Evolutionary conservation across 1,140 invertebrate species (phyloP), one percentile per base, ranked within the genome.

Genomic region (Ectropis grisescens): DNA sequence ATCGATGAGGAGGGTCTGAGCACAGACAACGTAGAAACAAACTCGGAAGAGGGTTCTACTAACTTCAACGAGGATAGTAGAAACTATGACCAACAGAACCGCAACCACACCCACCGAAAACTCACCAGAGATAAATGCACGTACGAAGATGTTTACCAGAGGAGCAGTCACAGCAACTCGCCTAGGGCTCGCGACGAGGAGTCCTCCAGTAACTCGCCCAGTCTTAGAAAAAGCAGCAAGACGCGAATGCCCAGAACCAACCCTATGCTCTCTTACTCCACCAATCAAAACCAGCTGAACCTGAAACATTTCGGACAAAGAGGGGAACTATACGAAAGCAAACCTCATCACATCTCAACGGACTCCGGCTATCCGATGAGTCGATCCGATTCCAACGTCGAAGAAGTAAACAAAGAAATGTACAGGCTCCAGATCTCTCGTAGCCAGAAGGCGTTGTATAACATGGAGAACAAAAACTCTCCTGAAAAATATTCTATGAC

Each of bases 1-100:
- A 75, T 84, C 15, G 82, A 83, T 71, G 81, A 83, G 69, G 82
- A 83, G 71, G 78, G 72, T 37, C 67, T 82, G 69, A 82, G 78
- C 56, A 84, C 82, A 28, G 82, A 84, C 62, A 84, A 84, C 54
- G 70, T 78, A 33, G 82, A 84, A 54, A 82, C 82, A 13, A 83
- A 83, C 47, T 83, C 82, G 10, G 82, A 83, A 51, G 82, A 80
- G 33, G 80, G 81, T 53, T 80, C 74, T 50, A 78, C 75, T 47
- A 80, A 81, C 59, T 82, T 82, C 56, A 76, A 72, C 60, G 85
- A 71, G 62, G 72, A 80, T 28, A 58, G 53, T 39, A 76, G 75
- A 52, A 80, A 58, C 52, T 76, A 82, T 58, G 75, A 85, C 33
- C 81, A 85, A 62, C 83, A 86, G 45, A 86, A 84, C 49, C 74